Conservation (phyloP, 2,888 invertebrate species). For the Polyommatus iphigenia region DNA sequence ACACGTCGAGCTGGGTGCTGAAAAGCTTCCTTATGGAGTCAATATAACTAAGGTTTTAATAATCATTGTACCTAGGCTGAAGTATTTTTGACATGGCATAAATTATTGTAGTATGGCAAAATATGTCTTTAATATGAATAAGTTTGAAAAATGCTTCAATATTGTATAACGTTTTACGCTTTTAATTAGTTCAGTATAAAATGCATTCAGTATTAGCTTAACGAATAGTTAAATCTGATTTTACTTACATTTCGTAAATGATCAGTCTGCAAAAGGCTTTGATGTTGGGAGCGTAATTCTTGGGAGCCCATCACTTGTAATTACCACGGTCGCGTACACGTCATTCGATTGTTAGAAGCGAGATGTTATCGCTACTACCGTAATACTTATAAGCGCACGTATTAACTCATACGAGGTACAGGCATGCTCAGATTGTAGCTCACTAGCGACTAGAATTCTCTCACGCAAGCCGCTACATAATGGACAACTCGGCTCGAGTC, state of each 20-base stretch:
- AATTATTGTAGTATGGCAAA: too few species aligned
- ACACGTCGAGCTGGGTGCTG: too few species aligned
- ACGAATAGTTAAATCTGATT: not conserved
- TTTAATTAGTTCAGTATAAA: too few species aligned
- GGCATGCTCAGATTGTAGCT: slow-evolving; percentile 2
- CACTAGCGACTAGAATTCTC: slow-evolving; percentile 27
- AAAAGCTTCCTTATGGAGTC: too few species aligned
- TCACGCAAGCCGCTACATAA: slow-evolving; percentile 37
- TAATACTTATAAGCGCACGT: slow-evolving; percentile 3
- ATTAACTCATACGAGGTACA: not conserved
- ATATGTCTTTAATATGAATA: too few species aligned
- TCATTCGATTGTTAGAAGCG: slow-evolving; percentile 13
- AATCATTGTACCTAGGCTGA: too few species aligned
- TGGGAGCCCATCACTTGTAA: slow-evolving; percentile 15
- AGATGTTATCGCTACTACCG: not conserved
- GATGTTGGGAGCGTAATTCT: not conserved
- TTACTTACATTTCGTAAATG: not conserved
- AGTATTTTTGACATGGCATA: too few species aligned
- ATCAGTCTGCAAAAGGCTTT: slow-evolving; percentile 14
- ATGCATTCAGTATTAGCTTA: too few species aligned
- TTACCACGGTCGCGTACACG: not conserved
- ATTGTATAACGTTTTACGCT: too few species aligned
- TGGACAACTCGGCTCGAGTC: not conserved
- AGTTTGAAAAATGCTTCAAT: too few species aligned
- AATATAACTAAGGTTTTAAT: too few species aligned